Evolutionary conservation across 2,113 vertebrate species (phyloP).

Genomic region (Gymnobelideus leadbeateri): DNA sequence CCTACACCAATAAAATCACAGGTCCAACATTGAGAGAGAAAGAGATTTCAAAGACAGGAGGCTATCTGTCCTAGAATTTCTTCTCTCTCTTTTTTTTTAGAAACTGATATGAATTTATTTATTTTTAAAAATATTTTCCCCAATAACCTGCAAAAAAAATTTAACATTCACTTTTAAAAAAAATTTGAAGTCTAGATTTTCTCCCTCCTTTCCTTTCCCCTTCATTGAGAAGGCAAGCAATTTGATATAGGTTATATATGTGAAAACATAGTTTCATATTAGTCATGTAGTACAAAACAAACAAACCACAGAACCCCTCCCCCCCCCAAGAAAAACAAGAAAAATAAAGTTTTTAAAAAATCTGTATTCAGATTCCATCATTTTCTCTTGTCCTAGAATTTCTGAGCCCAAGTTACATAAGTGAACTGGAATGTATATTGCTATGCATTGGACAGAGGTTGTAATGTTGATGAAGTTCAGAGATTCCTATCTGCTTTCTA

Average conservation of each 20-base stretch:
- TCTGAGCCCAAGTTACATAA: not conserved
- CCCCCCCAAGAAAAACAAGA: not conserved
- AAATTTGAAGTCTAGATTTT: not conserved
- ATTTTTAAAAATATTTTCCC: not conserved
- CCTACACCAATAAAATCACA: not conserved
- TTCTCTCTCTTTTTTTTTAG: not conserved
- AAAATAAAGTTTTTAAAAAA: not conserved
- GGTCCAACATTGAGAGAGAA: not conserved
- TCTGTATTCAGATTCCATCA: not conserved
- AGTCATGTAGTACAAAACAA: not conserved
- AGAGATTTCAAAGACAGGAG: not conserved
- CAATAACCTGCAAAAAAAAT: not conserved
- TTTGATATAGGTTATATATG: not conserved
- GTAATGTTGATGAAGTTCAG: not conserved
- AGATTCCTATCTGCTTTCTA: not conserved
- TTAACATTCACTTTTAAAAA: not conserved
- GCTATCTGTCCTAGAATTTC: not conserved
- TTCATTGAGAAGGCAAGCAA: not conserved
- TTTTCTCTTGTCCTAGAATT: not conserved
- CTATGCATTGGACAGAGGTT: not conserved
- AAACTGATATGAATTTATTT: not conserved
- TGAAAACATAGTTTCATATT: not conserved
- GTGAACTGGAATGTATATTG: not conserved
- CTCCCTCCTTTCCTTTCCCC: not conserved
- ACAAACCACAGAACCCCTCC: not conserved